These are phyloP conservation scores for Eulemur macaco DNA, from an alignment of 2,113 vertebrate genomes.

Conservation along the genomic window DNA sequence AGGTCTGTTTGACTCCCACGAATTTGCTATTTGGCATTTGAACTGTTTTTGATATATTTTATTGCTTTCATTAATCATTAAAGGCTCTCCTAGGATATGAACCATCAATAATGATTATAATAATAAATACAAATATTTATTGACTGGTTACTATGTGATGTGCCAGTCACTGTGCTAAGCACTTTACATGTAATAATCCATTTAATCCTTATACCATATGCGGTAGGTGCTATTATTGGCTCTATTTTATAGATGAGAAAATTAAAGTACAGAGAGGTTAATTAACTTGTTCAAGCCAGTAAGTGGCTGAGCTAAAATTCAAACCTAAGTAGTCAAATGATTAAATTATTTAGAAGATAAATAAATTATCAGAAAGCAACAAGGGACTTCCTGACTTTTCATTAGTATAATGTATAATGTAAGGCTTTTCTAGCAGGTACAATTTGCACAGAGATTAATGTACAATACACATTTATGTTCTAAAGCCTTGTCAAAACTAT, in stretches of 20 bases:
- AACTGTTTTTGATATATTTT: neutral
- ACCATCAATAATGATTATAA: neutral
- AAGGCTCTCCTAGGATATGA: conserved; percentile 5
- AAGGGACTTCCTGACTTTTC: neutral
- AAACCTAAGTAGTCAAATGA: neutral
- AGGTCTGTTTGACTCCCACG: neutral
- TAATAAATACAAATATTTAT: neutral
- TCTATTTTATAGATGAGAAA: neutral
- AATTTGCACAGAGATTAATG: conserved; percentile 50
- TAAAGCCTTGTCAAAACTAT: conserved; percentile 42
- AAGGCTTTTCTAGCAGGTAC: neutral
- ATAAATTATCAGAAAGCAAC: neutral
- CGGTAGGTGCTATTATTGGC: neutral
- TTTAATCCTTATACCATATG: neutral
- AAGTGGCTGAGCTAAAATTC: conserved; percentile 18
- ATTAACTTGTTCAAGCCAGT: neutral
- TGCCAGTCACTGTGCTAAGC: neutral
- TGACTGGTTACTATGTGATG: neutral
- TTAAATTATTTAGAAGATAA: conserved; percentile 41
- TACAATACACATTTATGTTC: neutral
- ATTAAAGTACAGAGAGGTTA: neutral
- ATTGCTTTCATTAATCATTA: neutral
- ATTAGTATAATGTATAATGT: neutral
- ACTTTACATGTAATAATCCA: neutral
- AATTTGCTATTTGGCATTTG: conserved; percentile 10